These are phyloP conservation scores for Crenuchus spilurus DNA, from an alignment of 2,797 vertebrate genomes.

Conservation along the genomic window DNA sequence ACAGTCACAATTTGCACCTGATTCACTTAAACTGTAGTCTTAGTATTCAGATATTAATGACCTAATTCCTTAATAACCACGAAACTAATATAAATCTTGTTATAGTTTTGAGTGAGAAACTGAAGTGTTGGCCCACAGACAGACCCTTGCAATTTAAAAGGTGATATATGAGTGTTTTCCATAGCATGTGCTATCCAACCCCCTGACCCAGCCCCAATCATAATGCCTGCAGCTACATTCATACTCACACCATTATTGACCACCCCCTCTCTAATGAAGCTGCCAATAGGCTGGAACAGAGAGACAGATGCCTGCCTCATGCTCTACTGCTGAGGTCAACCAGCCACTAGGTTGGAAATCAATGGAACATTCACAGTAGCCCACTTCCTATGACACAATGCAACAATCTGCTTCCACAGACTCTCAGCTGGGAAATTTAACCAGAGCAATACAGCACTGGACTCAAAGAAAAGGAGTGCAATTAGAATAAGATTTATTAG, in stretches of 20 bases:
- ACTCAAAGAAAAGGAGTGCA: neutral
- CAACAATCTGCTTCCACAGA: constrained; percentile 39
- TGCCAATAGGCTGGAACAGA: constrained; percentile 48
- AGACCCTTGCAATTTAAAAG: too few relatives aligned
- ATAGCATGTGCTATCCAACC: constrained; percentile 31
- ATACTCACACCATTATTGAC: constrained; percentile 44
- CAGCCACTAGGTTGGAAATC: constrained; percentile 45
- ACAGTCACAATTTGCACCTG: too few relatives aligned
- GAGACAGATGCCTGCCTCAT: constrained; percentile 46
- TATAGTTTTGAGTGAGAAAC: too few relatives aligned
- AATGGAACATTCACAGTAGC: constrained; percentile 46
- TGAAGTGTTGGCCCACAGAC: too few relatives aligned
- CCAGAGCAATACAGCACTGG: constrained; percentile 16
- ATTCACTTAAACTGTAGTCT: too few relatives aligned
- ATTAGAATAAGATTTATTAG: constrained; percentile 6
- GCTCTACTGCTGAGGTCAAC: constrained; percentile 39
- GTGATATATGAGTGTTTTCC: too few relatives aligned
- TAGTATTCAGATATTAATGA: too few relatives aligned
- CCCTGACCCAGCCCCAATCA: constrained; percentile 20
- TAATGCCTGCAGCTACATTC: constrained; percentile 29
- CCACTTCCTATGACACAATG: constrained; percentile 46
- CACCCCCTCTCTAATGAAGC: constrained; percentile 49
- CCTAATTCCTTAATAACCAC: too few relatives aligned
- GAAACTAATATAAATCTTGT: too few relatives aligned
- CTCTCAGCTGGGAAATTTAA: constrained; percentile 28